Evolutionary conservation across 2,888 invertebrate genomes (phyloP), one percentile per base, ranked within the genome.

Genomic region (Trilocha varians): DNA sequence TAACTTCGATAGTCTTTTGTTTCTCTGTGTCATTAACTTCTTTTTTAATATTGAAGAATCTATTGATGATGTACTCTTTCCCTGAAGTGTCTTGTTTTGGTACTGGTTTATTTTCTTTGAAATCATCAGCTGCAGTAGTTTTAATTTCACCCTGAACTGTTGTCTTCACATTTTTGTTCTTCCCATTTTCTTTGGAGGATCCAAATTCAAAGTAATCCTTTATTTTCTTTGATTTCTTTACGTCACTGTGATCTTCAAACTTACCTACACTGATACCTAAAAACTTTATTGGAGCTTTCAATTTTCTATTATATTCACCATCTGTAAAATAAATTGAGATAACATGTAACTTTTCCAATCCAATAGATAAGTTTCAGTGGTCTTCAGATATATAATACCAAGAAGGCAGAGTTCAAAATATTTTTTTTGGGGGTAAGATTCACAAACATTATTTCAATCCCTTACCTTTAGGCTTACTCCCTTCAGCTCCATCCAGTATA

Each of bases 211-310:
- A 91, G 70, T 89, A 89, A 43, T 88, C 83, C 35, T 87, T 76
- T 36, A 91, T 87, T 42, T 84, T 87, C 51, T 77, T 88, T 5
- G 80, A 86, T 65, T 88, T 89, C 47, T 87, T 87, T 42, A 43
- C 67, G 8, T 87, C 82, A 39, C 76, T 49, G 40, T 74, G 71
- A 38, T 90, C 88, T 68, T 91, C 90, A 72, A 95, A 95, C 67
- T 94, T 94, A 0, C 92, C 90, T 11, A 91, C 93, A 62, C 92
- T 93, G n/a, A 95, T 85, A 0, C 93, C 92, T 13, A 95, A 73
- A 68, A 90, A 91, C 46, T 88, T 90, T 13, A 95, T 87, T 1
- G 90, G 85, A 52, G 90, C 68, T 62, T 71, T 78, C 36, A 85
- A 55, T 52, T 54, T 68, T 53, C 78, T 68, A 40, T 83, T 77